These are phyloP conservation scores for Pyrrhia umbra DNA, from an alignment of 2,888 invertebrate genomes.

Conservation along the genomic window DNA sequence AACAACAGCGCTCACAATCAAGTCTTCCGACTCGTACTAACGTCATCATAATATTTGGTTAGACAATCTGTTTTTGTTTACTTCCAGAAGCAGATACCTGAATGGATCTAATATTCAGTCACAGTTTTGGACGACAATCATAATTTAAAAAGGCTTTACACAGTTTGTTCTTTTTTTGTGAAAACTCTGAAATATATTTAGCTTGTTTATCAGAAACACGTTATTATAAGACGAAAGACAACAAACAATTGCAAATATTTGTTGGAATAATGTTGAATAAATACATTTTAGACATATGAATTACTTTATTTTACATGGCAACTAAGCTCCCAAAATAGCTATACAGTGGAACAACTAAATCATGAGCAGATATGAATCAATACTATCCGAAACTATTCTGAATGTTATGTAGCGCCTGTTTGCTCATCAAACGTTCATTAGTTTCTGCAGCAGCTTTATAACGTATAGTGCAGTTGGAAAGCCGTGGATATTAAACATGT, in stretches of 20 bases:
- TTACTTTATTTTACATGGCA: slow-evolving; percentile 27
- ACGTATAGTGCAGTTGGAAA: not conserved
- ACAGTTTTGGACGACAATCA: not conserved
- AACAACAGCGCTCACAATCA: slow-evolving; percentile 19
- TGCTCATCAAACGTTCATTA: slow-evolving; percentile 25
- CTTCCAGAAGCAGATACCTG: not conserved
- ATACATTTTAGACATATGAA: slow-evolving; percentile 13
- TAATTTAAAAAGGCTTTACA: not conserved
- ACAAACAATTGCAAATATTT: slow-evolving; percentile 31
- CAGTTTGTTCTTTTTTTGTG: not conserved
- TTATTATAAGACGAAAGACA: slow-evolving; percentile 19
- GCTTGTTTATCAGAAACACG: slow-evolving; percentile 15
- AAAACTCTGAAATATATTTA: slow-evolving; percentile 13
- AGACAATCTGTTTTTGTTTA: slow-evolving; percentile 25
- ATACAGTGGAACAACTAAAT: slow-evolving; percentile 26
- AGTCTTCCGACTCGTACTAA: slow-evolving; percentile 13
- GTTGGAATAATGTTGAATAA: slow-evolving; percentile 15
- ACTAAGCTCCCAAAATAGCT: slow-evolving; percentile 21
- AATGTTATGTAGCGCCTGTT: slow-evolving; percentile 21
- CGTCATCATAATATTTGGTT: slow-evolving; percentile 4
- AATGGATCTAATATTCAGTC: not conserved
- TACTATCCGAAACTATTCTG: slow-evolving; percentile 8
- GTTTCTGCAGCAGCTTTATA: slow-evolving; percentile 10
- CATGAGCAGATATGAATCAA: slow-evolving; percentile 42
- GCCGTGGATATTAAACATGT: not conserved